Conservation (phyloP, 2,888 invertebrate genomes). For the Aphodius sticticus region DNA sequence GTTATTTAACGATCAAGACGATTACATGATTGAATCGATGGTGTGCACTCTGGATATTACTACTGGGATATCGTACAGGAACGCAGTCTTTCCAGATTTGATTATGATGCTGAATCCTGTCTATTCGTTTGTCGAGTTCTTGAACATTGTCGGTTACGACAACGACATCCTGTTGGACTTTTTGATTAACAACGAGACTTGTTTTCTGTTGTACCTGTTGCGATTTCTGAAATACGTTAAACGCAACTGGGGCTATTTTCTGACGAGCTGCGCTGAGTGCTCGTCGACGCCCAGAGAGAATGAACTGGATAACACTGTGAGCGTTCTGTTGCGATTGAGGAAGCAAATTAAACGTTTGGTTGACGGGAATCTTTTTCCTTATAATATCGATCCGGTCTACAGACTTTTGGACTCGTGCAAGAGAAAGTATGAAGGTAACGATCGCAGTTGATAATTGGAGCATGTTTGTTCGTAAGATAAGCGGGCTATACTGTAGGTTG, state of each 20-base stretch:
- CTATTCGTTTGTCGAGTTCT: conserved; percentile 86
- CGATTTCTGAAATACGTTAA: conserved; percentile 85
- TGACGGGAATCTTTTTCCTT: conserved; percentile 84
- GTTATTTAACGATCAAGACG: conserved; percentile 90
- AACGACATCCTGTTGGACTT: conserved; percentile 83
- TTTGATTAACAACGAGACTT: conserved; percentile 89
- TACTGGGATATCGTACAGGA: conserved; percentile 83
- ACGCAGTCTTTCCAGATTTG: conserved; percentile 81
- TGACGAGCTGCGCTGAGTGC: conserved; percentile 75
- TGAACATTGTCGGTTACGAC: conserved; percentile 83
- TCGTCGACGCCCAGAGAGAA: conserved; percentile 58
- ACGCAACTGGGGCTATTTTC: conserved; percentile 84
- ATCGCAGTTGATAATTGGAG: conserved; percentile 70
- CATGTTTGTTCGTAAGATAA: no score
- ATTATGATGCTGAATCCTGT: conserved; percentile 86
- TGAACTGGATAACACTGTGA: conserved; percentile 83
- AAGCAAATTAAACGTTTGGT: conserved; percentile 84
- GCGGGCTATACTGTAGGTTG: background rate
- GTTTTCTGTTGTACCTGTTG: conserved; percentile 84
- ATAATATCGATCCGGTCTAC: conserved; percentile 88
- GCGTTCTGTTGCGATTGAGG: conserved; percentile 79
- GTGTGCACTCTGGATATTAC: conserved; percentile 90
- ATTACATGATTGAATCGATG: conserved; percentile 91
- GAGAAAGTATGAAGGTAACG: conserved; percentile 84
- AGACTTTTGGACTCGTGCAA: conserved; percentile 85